phyloP scores from a whole-genome alignment of 2,888 invertebrate species.

The Teleogryllus oceanicus region DNA sequence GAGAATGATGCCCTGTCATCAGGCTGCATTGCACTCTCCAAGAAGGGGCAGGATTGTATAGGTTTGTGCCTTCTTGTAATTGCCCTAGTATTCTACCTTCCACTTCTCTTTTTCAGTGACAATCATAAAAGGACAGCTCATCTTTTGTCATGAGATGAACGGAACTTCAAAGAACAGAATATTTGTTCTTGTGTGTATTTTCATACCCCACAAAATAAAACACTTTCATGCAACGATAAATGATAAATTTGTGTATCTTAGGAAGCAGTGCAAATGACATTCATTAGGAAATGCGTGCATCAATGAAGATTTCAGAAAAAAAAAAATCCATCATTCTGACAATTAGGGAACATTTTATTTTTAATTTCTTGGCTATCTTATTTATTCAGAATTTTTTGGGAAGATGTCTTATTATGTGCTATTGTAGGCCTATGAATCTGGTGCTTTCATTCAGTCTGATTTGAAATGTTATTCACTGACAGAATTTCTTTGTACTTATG shows the following conservation, averaged over 20 bases:
- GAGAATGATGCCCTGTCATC: slow-evolving; percentile 41
- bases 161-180: neutral
- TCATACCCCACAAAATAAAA: neutral
- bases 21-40: slow-evolving; percentile 32
- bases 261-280: neutral
- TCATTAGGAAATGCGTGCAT: neutral
- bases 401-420: too few species aligned
- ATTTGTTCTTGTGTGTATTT: neutral
- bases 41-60: slow-evolving; percentile 36
- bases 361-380: too few species aligned
- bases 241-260: neutral
- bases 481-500: neutral
- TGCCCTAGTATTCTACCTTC: slow-evolving; percentile 26
- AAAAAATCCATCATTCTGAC: too few species aligned
- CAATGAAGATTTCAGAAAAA: too few species aligned
- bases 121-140: slow-evolving; percentile 7
- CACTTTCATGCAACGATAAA: slow-evolving; percentile 10
- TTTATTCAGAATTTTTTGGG: too few species aligned
- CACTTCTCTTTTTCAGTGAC: slow-evolving; percentile 18
- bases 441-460: neutral
- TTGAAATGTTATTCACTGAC: neutral
- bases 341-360: too few species aligned
- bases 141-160: neutral
- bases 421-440: neutral
- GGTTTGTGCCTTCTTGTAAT: slow-evolving; percentile 39